Conservation (phyloP, 35 echinoderm and acorn worm genomes). For the Ptychodera flava region DNA sequence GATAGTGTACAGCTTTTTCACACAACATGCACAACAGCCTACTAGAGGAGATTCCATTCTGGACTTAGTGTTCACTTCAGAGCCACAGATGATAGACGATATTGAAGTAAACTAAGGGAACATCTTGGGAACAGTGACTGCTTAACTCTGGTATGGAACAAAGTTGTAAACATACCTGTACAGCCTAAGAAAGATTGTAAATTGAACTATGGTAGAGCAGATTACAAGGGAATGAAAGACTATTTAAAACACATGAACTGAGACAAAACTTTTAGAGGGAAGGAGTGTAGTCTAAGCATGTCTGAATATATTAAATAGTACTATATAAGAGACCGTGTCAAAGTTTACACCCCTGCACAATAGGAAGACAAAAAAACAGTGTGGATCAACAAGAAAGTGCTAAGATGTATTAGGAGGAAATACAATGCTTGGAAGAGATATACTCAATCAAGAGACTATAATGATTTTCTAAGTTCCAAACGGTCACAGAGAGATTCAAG, state of each 20-base stretch:
- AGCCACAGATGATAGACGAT: constrained; percentile 30
- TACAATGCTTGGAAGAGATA: constrained; percentile 37
- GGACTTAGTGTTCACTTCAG: constrained; percentile 26
- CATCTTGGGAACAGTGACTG: constrained; percentile 37
- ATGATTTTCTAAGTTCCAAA: constrained; percentile 8
- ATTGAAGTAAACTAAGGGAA: constrained; percentile 31
- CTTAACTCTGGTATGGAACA: constrained; percentile 12
- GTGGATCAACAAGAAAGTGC: constrained; percentile 23
- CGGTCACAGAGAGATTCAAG: constrained; percentile 19
- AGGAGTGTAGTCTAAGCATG: neutral
- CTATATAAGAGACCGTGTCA: neutral
- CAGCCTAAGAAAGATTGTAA: constrained; percentile 4
- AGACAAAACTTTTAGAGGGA: neutral
- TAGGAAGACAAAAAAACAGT: constrained; percentile 4
- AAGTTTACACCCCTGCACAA: constrained; percentile 22
- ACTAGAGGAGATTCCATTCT: constrained; percentile 27
- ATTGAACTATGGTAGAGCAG: constrained; percentile 10
- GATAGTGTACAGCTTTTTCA: constrained; percentile 15
- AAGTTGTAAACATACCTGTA: neutral
- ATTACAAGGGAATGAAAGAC: constrained; percentile 19
- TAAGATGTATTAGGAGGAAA: neutral
- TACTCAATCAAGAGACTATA: constrained; percentile 8
- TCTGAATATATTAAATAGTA: neutral
- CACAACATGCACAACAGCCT: constrained; percentile 19
- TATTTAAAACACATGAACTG: constrained; percentile 12